phyloP scores from a whole-genome alignment of 92 coral and sea anemone genomes.

The Siderastrea radians region DNA sequence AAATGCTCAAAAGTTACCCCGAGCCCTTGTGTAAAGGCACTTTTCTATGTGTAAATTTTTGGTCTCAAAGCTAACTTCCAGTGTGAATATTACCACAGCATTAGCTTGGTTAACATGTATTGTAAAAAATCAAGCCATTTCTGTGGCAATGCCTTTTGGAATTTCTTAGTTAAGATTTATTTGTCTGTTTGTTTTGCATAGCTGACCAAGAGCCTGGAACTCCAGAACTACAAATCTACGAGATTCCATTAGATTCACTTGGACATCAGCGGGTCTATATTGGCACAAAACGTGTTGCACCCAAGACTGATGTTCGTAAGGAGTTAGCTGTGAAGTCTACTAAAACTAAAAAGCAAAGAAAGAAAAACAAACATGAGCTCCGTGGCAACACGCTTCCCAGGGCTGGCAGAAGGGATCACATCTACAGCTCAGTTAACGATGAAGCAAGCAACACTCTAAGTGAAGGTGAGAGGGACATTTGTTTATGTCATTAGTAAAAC shows the following conservation, averaged over 20 bases:
- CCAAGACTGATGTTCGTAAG: conserved; percentile 58
- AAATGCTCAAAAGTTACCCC: too few relatives aligned
- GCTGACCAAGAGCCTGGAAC: conserved; percentile 76
- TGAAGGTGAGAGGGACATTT: conserved; percentile 52
- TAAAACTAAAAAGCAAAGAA: conserved; percentile 38
- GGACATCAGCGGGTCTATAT: conserved; percentile 78
- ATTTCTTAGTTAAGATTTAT: not conserved
- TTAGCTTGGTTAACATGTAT: too few relatives aligned
- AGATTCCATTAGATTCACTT: conserved; percentile 93
- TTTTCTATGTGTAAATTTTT: too few relatives aligned
- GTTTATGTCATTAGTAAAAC: too few relatives aligned
- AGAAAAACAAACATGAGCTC: conserved; percentile 60
- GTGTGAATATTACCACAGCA: too few relatives aligned
- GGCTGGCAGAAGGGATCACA: conserved; percentile 69
- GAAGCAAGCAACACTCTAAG: conserved; percentile 68
- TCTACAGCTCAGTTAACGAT: conserved; percentile 76
- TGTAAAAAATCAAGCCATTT: too few relatives aligned
- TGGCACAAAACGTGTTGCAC: conserved; percentile 83
- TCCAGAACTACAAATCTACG: conserved; percentile 90
- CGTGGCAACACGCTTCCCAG: conserved; percentile 67
- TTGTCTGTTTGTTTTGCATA: conserved; percentile 10
- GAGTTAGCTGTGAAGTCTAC: conserved; percentile 31
- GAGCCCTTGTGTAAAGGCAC: too few relatives aligned
- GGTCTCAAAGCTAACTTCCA: too few relatives aligned
- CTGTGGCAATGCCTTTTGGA: not conserved